These are phyloP conservation scores for Zoanthus sociatus DNA, from an alignment of 92 coral and sea anemone species.

Conservation along the genomic window DNA sequence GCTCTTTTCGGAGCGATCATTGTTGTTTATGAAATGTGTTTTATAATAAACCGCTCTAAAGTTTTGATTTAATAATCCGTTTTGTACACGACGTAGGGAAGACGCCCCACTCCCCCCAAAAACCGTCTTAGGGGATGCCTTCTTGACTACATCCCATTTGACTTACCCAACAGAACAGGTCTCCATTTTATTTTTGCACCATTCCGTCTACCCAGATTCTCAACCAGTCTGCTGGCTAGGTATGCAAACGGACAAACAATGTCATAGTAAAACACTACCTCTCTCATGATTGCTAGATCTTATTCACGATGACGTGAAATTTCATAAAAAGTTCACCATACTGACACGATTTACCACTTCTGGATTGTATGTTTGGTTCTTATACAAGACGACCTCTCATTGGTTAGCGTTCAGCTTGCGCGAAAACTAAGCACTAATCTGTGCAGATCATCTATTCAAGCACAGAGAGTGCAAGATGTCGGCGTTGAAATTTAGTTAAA, in stretches of 20 bases:
- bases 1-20: no score
- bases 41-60: no score
- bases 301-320: not conserved
- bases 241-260: constrained; percentile 97
- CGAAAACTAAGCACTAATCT: constrained; percentile 16
- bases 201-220: constrained; percentile 80
- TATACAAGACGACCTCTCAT: not conserved
- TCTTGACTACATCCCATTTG: not conserved
- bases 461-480: no score
- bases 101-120: no score
- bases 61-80: no score
- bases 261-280: constrained; percentile 92
- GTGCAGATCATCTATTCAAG: no score
- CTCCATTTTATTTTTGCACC: constrained; percentile 90
- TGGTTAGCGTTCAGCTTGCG: constrained; percentile 13
- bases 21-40: no score
- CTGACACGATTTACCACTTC: no score
- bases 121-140: no score
- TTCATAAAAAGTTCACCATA: not conserved
- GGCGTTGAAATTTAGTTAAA: no score
- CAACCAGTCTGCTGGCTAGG: constrained; percentile 90
- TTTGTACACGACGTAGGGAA: no score
- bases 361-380: no score
- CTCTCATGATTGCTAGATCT: constrained; percentile 65
- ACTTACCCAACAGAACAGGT: constrained; percentile 92